A percentile compares a stretch with the other conserved stretches of the same genome.
Evolutionary conservation across 2,888 invertebrate genomes (phyloP).

Genomic region (Hylaea fasciaria): DNA sequence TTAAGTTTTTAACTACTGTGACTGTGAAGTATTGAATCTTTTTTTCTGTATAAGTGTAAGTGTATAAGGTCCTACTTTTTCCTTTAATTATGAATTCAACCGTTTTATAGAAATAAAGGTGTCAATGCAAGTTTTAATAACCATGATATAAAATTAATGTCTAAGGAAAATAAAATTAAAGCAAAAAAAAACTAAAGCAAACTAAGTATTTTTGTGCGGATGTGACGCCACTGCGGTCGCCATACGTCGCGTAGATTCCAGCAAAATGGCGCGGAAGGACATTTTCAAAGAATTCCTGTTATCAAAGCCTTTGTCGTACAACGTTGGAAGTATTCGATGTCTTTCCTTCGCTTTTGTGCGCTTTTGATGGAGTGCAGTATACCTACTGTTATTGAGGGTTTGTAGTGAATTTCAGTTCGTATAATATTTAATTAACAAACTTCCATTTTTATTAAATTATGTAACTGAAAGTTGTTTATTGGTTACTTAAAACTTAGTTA

Average conservation of each 20-base stretch:
- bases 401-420: not conserved
- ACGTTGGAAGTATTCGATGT: constrained; percentile 6
- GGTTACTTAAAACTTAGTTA: too few species aligned
- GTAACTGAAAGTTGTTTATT: not conserved
- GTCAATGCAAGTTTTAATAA: too few species aligned
- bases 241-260: constrained; percentile 6
- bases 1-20: too few species aligned
- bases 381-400: not conserved
- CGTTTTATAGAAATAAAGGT: too few species aligned
- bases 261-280: constrained; percentile 27
- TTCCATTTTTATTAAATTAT: not conserved
- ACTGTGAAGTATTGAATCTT: too few species aligned
- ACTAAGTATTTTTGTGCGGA: not conserved
- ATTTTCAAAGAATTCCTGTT: constrained; percentile 26
- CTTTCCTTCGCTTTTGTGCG: not conserved
- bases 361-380: not conserved
- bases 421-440: not conserved
- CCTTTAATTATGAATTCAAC: too few species aligned
- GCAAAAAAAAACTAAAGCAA: too few species aligned
- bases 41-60: too few species aligned
- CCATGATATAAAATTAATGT: too few species aligned
- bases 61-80: too few species aligned
- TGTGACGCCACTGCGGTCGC: constrained; percentile 22
- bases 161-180: too few species aligned
- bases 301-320: constrained; percentile 26